These are phyloP conservation scores for Globia sparganii DNA, from an alignment of 2,888 invertebrate genomes.

Conservation along the genomic window DNA sequence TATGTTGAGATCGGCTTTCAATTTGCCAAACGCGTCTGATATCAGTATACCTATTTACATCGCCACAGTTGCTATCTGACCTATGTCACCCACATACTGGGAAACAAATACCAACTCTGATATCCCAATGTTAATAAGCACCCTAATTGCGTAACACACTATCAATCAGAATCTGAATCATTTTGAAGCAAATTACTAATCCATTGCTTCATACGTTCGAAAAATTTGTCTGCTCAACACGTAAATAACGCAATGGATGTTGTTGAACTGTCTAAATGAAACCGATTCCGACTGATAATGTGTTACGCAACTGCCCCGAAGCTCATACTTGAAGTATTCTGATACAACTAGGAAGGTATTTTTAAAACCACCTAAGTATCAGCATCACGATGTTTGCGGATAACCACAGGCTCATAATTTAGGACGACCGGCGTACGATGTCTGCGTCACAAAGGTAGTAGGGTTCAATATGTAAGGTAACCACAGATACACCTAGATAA, in stretches of 20 bases:
- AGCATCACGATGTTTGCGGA: not conserved
- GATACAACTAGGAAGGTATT: not conserved
- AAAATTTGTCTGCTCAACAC: too few relatives aligned
- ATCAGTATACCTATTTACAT: slow-evolving; percentile 2
- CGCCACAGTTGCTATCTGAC: slow-evolving; percentile 8
- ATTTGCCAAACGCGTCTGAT: not conserved
- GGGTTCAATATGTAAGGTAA: not conserved
- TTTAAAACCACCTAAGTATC: not conserved
- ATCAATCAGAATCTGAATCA: too few relatives aligned
- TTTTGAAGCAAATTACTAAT: too few relatives aligned
- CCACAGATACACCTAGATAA: too few relatives aligned
- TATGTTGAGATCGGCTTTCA: not conserved
- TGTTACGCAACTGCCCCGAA: too few relatives aligned
- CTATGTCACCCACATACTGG: not conserved
- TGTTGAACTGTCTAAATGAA: too few relatives aligned
- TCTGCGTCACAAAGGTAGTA: not conserved
- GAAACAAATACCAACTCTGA: not conserved
- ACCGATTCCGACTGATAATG: too few relatives aligned
- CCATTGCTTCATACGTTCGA: too few relatives aligned
- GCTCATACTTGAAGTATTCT: not conserved
- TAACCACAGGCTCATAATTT: not conserved
- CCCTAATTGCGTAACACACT: too few relatives aligned
- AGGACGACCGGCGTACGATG: not conserved
- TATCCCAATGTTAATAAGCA: slow-evolving; percentile 35
- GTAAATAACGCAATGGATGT: too few relatives aligned